A percentile compares a stretch with the other conserved stretches of the same genome.
These are phyloP conservation scores for Sebastes nivosus DNA, from an alignment of 2,797 vertebrate genomes.

Conservation along the genomic window DNA sequence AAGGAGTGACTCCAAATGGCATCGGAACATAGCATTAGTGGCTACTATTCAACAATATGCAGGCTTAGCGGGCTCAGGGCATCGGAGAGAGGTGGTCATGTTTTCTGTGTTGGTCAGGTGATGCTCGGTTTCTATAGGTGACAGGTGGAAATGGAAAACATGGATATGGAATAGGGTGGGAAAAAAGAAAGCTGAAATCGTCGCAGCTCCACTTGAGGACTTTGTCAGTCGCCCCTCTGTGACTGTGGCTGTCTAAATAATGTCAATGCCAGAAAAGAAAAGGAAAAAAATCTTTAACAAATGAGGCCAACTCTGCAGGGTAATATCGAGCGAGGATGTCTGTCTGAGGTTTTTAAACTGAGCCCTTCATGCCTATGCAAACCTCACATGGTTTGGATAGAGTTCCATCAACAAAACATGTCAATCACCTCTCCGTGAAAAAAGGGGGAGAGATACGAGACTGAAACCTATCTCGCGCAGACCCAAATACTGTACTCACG, in stretches of 20 bases:
- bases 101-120: slow-evolving; percentile 43
- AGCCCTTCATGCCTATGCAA: slow-evolving; percentile 70
- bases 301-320: slow-evolving; percentile 37
- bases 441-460: slow-evolving; percentile 53
- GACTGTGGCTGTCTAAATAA: slow-evolving; percentile 52
- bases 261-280: slow-evolving; percentile 18
- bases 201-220: slow-evolving; percentile 7
- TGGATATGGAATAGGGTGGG: background rate
- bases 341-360: slow-evolving; percentile 46
- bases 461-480: slow-evolving; percentile 65
- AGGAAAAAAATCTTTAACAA: slow-evolving; percentile 41
- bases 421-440: slow-evolving; percentile 67
- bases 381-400: slow-evolving; percentile 65
- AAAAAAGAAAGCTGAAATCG: background rate
- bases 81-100: slow-evolving; percentile 53
- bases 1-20: slow-evolving; percentile 79
- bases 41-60: slow-evolving; percentile 77
- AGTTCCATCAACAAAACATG: slow-evolving; percentile 74
- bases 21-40: slow-evolving; percentile 81
- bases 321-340: slow-evolving; percentile 28
- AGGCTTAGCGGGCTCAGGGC: slow-evolving; percentile 77
- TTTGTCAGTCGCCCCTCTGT: slow-evolving; percentile 20
- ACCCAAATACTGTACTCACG: slow-evolving; percentile 66
- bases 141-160: slow-evolving; percentile 36
- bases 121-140: slow-evolving; percentile 41